These are phyloP conservation scores for Pangasius mekongensis DNA, from an alignment of 2,797 vertebrate genomes.

Conservation along the genomic window DNA sequence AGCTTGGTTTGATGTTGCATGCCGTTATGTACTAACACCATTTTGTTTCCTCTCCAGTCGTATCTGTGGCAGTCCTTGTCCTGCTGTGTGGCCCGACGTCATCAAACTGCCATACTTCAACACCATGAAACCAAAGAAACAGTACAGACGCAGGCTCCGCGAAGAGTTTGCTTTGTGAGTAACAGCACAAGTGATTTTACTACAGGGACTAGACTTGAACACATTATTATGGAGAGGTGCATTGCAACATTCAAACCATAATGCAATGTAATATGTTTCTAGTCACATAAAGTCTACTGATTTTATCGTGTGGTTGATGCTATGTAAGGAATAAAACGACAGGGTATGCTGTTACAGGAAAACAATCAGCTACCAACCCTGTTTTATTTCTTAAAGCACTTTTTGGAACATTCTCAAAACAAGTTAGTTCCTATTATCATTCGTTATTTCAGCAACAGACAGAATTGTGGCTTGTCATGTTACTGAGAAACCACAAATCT, in stretches of 20 bases:
- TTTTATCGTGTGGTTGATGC: not conserved
- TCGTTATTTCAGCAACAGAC: not conserved
- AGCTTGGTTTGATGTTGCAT: not conserved
- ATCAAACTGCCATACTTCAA: slow-evolving; percentile 99
- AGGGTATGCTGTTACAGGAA: not conserved
- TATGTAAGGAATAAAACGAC: not conserved
- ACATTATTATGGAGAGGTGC: not conserved
- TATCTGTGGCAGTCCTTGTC: slow-evolving; percentile 96
- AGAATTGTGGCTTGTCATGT: not conserved
- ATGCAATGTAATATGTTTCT: not conserved
- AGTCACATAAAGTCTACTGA: not conserved
- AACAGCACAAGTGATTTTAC: not conserved
- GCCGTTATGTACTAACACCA: not conserved
- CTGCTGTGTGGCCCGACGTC: slow-evolving; percentile 97
- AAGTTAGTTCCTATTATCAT: not conserved
- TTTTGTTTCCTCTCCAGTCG: slow-evolving; percentile 75
- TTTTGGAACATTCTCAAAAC: not conserved
- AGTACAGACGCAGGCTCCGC: slow-evolving; percentile 92
- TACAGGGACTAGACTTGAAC: too few relatives aligned
- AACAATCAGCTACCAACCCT: not conserved
- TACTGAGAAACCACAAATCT: not conserved
- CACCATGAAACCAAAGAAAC: slow-evolving; percentile 99
- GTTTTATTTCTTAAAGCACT: not conserved
- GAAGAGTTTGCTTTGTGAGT: slow-evolving; percentile 99
- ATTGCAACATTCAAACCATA: not conserved